Conservation (phyloP, 2,888 invertebrate species). For the Thereva nobilitata region DNA sequence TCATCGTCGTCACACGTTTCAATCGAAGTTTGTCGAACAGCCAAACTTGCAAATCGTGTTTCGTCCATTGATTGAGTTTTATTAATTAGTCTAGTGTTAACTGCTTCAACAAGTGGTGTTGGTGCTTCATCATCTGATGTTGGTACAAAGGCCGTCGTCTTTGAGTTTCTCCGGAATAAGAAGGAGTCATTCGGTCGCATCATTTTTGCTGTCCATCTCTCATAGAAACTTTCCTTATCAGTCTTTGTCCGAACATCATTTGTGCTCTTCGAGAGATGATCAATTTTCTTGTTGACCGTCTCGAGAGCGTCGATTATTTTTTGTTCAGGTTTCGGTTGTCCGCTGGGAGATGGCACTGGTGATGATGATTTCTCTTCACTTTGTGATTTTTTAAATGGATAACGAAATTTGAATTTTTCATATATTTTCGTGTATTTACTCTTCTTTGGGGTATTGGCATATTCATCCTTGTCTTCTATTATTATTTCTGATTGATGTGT, state of each 20-base stretch:
- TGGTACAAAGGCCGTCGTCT: slow-evolving; percentile 42
- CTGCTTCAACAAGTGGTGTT: slow-evolving; percentile 51
- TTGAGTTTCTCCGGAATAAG: slow-evolving; percentile 63
- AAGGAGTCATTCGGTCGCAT: slow-evolving; percentile 68
- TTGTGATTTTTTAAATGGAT: slow-evolving; percentile 45
- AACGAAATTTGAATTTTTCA: slow-evolving; percentile 53
- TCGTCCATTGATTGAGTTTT: slow-evolving; percentile 44
- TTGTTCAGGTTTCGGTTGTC: slow-evolving; percentile 47
- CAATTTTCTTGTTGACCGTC: slow-evolving; percentile 52
- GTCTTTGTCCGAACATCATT: slow-evolving; percentile 33
- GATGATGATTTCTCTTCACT: slow-evolving; percentile 40
- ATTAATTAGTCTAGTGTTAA: slow-evolving; percentile 53
- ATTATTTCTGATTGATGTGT: slow-evolving; percentile 10
- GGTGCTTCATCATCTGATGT: slow-evolving; percentile 43
- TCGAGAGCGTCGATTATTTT: slow-evolving; percentile 53
- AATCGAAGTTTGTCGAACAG: slow-evolving; percentile 22
- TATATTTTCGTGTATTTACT: slow-evolving; percentile 52
- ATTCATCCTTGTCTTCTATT: slow-evolving; percentile 40
- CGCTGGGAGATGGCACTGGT: slow-evolving; percentile 1
- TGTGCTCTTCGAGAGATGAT: slow-evolving; percentile 43
- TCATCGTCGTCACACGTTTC: slow-evolving; percentile 8
- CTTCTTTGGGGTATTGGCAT: slow-evolving; percentile 19
- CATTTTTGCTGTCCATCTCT: slow-evolving; percentile 57
- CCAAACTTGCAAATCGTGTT: slow-evolving; percentile 30
- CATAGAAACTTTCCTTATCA: slow-evolving; percentile 49